Conservation (phyloP, 2,888 invertebrate species). For the Calliopum simillimum region DNA sequence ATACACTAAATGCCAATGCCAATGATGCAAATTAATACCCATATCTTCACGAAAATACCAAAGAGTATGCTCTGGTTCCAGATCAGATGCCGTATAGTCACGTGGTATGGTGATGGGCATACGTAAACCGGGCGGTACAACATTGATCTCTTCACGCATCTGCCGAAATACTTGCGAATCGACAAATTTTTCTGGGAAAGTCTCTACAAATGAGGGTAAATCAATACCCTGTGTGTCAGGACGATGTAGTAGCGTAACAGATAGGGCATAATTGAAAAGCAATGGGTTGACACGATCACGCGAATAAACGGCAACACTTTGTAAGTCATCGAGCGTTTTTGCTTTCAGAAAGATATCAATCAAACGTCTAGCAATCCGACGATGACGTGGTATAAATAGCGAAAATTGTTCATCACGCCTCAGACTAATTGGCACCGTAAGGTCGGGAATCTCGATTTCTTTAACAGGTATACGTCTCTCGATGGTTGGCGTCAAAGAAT, state of each 20-base stretch:
- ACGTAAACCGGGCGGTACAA: slow-evolving; percentile 73
- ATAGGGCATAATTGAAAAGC: slow-evolving; percentile 81
- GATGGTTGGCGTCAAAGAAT: slow-evolving; percentile 71
- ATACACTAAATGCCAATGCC: slow-evolving; percentile 75
- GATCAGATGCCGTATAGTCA: slow-evolving; percentile 80
- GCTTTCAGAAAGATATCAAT: slow-evolving; percentile 79
- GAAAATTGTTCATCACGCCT: slow-evolving; percentile 76
- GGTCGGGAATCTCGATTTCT: slow-evolving; percentile 74
- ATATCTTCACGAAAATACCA: slow-evolving; percentile 70
- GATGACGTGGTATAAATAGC: slow-evolving; percentile 76
- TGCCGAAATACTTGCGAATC: slow-evolving; percentile 71
- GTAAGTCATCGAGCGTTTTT: slow-evolving; percentile 76
- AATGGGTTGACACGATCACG: slow-evolving; percentile 81
- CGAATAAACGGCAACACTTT: slow-evolving; percentile 75
- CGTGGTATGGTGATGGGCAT: slow-evolving; percentile 72
- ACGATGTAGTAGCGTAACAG: slow-evolving; percentile 79
- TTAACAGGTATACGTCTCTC: slow-evolving; percentile 70
- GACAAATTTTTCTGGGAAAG: slow-evolving; percentile 75
- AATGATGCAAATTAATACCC: slow-evolving; percentile 69
- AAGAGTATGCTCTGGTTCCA: slow-evolving; percentile 80
- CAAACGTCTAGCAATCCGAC: slow-evolving; percentile 73
- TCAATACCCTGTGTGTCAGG: slow-evolving; percentile 72
- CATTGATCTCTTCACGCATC: slow-evolving; percentile 71
- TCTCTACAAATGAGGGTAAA: slow-evolving; percentile 73
- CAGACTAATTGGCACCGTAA: slow-evolving; percentile 72